These are phyloP conservation scores for Fringilla coelebs DNA, from an alignment of 2,797 vertebrate genomes.

Conservation along the genomic window DNA sequence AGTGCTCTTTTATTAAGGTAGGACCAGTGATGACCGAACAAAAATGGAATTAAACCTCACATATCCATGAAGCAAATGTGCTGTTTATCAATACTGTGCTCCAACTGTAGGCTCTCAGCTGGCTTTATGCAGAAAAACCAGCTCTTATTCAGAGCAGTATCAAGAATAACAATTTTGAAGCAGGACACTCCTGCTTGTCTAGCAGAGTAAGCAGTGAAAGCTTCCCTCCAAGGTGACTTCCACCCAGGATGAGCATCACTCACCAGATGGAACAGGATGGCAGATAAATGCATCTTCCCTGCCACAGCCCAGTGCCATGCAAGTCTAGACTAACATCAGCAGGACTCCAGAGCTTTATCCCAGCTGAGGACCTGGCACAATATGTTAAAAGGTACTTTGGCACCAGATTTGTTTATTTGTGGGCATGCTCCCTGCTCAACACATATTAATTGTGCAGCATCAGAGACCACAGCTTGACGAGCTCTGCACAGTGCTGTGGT, in stretches of 20 bases:
- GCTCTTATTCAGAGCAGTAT: neutral
- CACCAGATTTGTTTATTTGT: neutral
- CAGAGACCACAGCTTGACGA: neutral
- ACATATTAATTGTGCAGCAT: neutral
- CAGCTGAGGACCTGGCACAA: neutral
- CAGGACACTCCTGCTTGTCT: neutral
- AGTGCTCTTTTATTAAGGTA: neutral
- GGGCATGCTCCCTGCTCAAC: neutral
- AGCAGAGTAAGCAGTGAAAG: neutral
- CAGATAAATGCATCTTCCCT: conserved; percentile 4
- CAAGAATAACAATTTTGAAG: neutral
- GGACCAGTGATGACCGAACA: neutral
- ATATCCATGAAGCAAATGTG: neutral
- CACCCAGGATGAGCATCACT: neutral
- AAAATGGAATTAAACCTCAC: neutral
- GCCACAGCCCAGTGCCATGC: neutral
- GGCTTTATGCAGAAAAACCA: neutral
- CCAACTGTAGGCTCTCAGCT: neutral
- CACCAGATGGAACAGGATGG: neutral
- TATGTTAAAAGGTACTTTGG: neutral
- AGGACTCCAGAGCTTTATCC: neutral
- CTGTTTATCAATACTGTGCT: neutral
- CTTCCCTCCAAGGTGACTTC: conserved; percentile 48
- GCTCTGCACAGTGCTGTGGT: neutral
- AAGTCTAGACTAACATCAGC: neutral